phyloP scores from a whole-genome alignment of 2,113 vertebrate species.

The Ciconia stormi region DNA sequence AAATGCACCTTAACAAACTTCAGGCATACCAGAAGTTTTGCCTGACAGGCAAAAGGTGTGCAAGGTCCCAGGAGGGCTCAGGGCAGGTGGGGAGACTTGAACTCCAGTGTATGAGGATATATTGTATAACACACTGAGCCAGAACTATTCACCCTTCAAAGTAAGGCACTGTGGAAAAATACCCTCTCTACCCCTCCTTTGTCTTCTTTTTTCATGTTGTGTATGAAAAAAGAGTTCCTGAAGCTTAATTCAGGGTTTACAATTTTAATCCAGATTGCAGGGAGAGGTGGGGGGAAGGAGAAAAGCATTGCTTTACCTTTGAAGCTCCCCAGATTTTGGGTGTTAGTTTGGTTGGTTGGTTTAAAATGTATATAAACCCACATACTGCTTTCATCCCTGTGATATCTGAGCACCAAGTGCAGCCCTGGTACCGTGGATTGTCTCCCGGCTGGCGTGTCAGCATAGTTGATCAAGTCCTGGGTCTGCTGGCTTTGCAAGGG shows the following conservation, averaged over 20 bases:
- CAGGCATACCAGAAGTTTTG: background rate
- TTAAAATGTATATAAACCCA: background rate
- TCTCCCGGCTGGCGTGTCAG: background rate
- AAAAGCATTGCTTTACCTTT: background rate
- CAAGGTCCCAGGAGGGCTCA: background rate
- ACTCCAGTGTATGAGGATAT: background rate
- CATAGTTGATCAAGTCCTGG: background rate
- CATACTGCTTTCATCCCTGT: background rate
- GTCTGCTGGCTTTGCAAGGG: background rate
- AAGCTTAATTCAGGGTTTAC: background rate
- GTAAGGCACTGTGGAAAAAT: background rate
- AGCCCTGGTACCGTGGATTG: background rate
- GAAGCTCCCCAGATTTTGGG: background rate
- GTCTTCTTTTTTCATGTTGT: background rate
- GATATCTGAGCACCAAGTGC: background rate
- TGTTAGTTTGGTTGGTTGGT: background rate
- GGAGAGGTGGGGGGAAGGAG: background rate
- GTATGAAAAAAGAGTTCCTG: background rate
- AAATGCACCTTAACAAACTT: background rate
- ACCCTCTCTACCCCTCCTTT: background rate
- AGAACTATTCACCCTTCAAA: background rate
- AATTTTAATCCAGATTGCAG: background rate
- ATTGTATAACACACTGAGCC: background rate
- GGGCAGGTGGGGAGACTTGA: background rate
- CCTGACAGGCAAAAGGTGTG: background rate